Evolutionary conservation across 2,113 vertebrate species (phyloP).

Genomic region (Sylvietta virens): DNA sequence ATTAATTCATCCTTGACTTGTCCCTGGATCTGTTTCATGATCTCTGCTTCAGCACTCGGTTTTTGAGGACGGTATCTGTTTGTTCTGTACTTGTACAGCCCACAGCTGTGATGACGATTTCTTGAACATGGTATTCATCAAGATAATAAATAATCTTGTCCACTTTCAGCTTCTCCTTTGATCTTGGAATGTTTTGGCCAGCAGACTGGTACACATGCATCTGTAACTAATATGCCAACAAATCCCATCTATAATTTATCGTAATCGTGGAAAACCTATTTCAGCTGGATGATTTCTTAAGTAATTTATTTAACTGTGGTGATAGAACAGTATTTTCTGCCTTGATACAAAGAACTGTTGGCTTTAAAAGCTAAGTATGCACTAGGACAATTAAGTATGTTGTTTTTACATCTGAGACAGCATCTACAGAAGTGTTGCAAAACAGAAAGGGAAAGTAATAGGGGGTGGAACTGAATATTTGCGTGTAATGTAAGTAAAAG

Average conservation of each 20-base stretch:
- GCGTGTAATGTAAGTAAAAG: background rate
- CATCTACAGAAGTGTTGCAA: background rate
- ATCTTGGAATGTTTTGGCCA: constrained; percentile 15
- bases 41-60: background rate
- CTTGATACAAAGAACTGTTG: background rate
- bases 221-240: background rate
- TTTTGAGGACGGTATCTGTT: background rate
- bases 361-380: background rate
- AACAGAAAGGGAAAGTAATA: background rate
- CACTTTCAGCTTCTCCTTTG: background rate
- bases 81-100: background rate
- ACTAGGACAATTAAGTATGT: background rate
- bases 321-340: background rate
- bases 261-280: background rate
- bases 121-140: background rate
- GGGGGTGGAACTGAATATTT: background rate
- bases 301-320: background rate
- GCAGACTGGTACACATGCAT: background rate
- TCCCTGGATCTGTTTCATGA: background rate
- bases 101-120: background rate
- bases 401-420: background rate
- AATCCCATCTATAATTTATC: background rate
- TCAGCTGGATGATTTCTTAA: background rate
- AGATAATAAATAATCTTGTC: background rate
- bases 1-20: background rate